phyloP scores from a whole-genome alignment of 2,797 vertebrate species.

The Cetoscarus ocellatus region DNA sequence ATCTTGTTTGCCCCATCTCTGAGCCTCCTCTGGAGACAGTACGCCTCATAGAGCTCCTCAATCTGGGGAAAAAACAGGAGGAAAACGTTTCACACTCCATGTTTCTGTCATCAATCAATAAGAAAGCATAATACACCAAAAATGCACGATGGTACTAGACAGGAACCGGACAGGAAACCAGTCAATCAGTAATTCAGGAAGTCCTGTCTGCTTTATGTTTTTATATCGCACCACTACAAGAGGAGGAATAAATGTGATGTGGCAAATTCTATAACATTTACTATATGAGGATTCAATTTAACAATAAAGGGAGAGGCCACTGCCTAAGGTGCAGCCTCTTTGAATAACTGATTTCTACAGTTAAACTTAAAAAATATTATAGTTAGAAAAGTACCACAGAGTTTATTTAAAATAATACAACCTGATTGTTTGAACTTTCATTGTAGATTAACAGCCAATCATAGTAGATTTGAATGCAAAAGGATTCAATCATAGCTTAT shows the following conservation, averaged over 20 bases:
- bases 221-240: neutral
- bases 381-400: neutral
- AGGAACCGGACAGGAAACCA: neutral
- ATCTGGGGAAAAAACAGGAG: constrained; percentile 81
- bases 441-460: neutral
- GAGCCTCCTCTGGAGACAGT: constrained; percentile 94
- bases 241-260: neutral
- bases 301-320: neutral
- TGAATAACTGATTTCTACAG: neutral
- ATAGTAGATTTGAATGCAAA: too few relatives aligned
- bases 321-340: neutral
- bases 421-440: neutral
- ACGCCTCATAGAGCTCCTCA: constrained; percentile 95
- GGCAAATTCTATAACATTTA: neutral
- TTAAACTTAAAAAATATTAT: neutral
- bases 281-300: neutral
- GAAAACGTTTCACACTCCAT: neutral
- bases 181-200: neutral
- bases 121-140: neutral
- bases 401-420: too few relatives aligned
- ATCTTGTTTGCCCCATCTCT: constrained; percentile 95
- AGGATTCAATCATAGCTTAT: too few relatives aligned
- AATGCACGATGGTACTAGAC: neutral
- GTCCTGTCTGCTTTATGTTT: neutral
- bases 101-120: neutral